These are phyloP conservation scores for Equus przewalskii DNA, from an alignment of 2,113 vertebrate species.

Conservation along the genomic window DNA sequence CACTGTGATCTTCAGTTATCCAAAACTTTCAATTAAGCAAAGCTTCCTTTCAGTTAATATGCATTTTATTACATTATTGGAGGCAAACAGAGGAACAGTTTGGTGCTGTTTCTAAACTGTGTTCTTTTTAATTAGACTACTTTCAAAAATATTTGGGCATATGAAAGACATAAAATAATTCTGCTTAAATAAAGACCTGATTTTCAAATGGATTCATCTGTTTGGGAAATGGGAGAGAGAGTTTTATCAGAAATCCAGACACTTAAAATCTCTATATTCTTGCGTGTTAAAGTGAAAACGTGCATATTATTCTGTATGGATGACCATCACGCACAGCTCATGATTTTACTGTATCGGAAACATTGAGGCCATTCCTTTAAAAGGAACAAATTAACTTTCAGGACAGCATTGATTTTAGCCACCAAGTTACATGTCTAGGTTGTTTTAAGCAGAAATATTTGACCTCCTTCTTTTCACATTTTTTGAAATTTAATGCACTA, in stretches of 20 bases:
- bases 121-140: background rate
- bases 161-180: background rate
- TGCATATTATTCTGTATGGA: background rate
- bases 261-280: background rate
- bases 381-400: background rate
- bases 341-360: background rate
- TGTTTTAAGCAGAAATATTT: background rate
- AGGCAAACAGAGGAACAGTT: background rate
- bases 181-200: background rate
- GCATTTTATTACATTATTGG: background rate
- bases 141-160: background rate
- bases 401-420: background rate
- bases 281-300: background rate
- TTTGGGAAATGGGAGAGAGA: background rate
- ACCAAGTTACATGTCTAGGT: background rate
- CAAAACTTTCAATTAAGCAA: background rate
- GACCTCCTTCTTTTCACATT: background rate
- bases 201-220: background rate
- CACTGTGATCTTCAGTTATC: background rate
- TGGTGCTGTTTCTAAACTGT: background rate
- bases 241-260: background rate
- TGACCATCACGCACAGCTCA: background rate
- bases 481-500: background rate
- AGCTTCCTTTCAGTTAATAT: background rate
- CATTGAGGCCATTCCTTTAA: background rate